A percentile compares a stretch with the other conserved stretches of the same genome.
Evolutionary conservation across 2,888 invertebrate species (phyloP).

Genomic region (Chalcosyrphus nemorum): DNA sequence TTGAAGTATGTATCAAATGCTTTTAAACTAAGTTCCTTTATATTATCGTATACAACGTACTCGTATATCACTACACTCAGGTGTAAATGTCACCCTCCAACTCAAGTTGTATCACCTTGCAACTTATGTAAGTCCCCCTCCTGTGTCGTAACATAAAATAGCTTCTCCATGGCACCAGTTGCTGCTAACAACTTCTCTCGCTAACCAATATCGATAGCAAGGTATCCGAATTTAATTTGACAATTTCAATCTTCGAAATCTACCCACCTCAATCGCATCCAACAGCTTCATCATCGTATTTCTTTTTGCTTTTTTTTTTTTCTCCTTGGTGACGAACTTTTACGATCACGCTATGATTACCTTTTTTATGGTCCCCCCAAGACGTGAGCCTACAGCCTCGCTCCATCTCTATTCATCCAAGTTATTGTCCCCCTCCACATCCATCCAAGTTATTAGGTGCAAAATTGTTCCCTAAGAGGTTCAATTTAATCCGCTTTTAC

Average conservation of each 20-base stretch:
- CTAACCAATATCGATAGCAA: constrained; percentile 34
- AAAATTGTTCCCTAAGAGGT: constrained; percentile 64
- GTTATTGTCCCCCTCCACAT: constrained; percentile 39
- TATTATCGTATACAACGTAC: background rate
- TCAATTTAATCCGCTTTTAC: constrained; percentile 63
- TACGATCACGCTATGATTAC: constrained; percentile 63
- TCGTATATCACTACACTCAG: background rate
- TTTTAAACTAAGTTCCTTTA: background rate
- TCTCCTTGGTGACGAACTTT: constrained; percentile 49
- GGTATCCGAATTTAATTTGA: constrained; percentile 51
- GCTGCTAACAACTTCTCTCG: constrained; percentile 5
- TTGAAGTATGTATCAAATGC: background rate
- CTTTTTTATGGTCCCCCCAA: constrained; percentile 30
- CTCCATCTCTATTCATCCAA: background rate
- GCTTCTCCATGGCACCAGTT: constrained; percentile 29
- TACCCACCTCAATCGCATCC: background rate
- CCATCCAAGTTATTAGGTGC: constrained; percentile 58
- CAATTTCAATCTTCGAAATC: constrained; percentile 31
- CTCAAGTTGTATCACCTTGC: background rate
- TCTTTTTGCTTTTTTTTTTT: background rate
- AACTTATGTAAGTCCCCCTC: background rate
- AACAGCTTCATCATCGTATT: constrained; percentile 28
- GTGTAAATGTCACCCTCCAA: background rate
- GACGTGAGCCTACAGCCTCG: constrained; percentile 5
- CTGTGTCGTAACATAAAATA: background rate